phyloP scores from a whole-genome alignment of 2,888 invertebrate species.

The Rhamnusium bicolor region DNA sequence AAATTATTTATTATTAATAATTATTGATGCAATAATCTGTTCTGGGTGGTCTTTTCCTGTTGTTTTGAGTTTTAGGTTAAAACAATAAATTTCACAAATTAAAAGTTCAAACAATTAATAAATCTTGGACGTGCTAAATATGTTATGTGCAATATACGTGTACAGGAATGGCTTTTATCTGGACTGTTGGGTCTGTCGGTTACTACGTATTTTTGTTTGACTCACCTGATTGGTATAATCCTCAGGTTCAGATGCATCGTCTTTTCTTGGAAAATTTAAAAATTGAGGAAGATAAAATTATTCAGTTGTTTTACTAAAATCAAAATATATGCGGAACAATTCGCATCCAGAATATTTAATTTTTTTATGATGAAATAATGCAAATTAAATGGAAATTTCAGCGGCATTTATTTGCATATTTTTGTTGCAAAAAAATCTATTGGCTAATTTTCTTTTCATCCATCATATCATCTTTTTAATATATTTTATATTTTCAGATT shows the following conservation, averaged over 20 bases:
- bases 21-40: constrained; percentile 15
- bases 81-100: constrained; percentile 36
- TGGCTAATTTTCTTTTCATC: no score
- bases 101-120: constrained; percentile 38
- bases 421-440: no score
- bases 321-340: no score
- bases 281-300: neutral
- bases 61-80: constrained; percentile 32
- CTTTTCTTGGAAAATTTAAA: neutral
- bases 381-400: no score
- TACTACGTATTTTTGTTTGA: neutral
- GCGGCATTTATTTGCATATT: no score
- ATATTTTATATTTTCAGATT: no score
- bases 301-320: no score
- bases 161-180: neutral
- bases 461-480: no score
- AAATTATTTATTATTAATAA: constrained; percentile 7
- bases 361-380: no score
- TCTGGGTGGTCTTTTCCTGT: constrained; percentile 35
- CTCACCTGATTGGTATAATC: neutral
- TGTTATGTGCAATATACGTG: neutral
- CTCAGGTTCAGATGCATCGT: neutral
- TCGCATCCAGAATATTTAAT: no score
- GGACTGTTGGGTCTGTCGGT: neutral
- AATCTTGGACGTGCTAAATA: constrained; percentile 19